Evolutionary conservation across 2,888 invertebrate species (phyloP).

Genomic region (Papilio protenor): DNA sequence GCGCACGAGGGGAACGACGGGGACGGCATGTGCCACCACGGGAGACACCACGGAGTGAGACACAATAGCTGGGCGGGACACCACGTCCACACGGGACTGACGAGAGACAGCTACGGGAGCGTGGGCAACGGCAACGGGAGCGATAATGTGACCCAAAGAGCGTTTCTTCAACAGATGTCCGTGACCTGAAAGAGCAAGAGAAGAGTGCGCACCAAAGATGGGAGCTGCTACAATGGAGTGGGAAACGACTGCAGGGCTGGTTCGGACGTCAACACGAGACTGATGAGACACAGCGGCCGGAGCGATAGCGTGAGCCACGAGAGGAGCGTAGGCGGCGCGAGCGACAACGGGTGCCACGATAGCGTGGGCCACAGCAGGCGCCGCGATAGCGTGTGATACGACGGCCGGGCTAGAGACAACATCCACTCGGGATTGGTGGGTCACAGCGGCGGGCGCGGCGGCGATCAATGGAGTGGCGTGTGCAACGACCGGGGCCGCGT

Average conservation of each 20-base stretch:
- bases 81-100: constrained; percentile 63
- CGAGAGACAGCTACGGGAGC: constrained; percentile 65
- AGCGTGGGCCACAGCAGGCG: constrained; percentile 49
- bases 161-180: constrained; percentile 48
- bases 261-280: constrained; percentile 70
- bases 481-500: constrained; percentile 58
- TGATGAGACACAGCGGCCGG: constrained; percentile 78
- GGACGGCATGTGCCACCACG: constrained; percentile 57
- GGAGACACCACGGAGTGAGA: constrained; percentile 53
- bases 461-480: constrained; percentile 53
- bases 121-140: constrained; percentile 49
- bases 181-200: constrained; percentile 46
- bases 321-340: constrained; percentile 49
- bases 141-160: constrained; percentile 44
- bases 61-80: constrained; percentile 37
- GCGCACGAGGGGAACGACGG: constrained; percentile 56
- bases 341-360: constrained; percentile 48
- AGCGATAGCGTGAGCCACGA: constrained; percentile 53
- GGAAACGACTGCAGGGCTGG: constrained; percentile 59
- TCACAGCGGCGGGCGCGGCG: constrained; percentile 73
- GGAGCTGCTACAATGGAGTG: constrained; percentile 50
- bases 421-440: constrained; percentile 78
- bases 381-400: constrained; percentile 51
- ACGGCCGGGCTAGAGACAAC: constrained; percentile 49
- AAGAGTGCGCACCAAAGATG: constrained; percentile 35